Conservation (phyloP, 2,888 invertebrate genomes). For the Cataglyphis altisquamis region DNA sequence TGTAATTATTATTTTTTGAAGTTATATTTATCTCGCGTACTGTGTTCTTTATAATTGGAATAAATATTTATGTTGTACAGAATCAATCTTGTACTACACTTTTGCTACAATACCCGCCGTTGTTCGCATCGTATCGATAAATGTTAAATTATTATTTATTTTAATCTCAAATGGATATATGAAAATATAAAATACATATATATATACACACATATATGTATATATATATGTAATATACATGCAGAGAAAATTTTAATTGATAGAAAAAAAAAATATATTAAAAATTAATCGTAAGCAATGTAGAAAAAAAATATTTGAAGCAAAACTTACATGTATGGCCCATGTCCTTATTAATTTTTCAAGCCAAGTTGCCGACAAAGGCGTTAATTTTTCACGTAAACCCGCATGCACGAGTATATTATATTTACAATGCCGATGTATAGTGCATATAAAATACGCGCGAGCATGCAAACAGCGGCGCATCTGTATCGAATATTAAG, state of each 20-base stretch:
- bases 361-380: background rate
- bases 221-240: background rate
- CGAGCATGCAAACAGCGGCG: slow-evolving; percentile 4
- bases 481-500: slow-evolving; percentile 43
- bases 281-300: background rate
- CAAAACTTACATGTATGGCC: background rate
- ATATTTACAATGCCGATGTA: background rate
- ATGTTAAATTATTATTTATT: background rate
- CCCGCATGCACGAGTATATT: background rate
- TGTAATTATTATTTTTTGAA: background rate
- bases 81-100: background rate
- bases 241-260: background rate
- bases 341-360: background rate
- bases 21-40: background rate
- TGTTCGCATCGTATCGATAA: background rate
- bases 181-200: background rate
- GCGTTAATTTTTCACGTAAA: background rate
- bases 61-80: background rate
- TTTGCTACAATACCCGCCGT: no score
- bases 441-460: background rate
- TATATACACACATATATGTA: no score
- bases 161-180: background rate
- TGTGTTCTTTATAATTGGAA: background rate
- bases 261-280: background rate
- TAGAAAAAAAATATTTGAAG: background rate